Evolutionary conservation across 2,888 invertebrate genomes (phyloP).

Genomic region (Timema cristinae): DNA sequence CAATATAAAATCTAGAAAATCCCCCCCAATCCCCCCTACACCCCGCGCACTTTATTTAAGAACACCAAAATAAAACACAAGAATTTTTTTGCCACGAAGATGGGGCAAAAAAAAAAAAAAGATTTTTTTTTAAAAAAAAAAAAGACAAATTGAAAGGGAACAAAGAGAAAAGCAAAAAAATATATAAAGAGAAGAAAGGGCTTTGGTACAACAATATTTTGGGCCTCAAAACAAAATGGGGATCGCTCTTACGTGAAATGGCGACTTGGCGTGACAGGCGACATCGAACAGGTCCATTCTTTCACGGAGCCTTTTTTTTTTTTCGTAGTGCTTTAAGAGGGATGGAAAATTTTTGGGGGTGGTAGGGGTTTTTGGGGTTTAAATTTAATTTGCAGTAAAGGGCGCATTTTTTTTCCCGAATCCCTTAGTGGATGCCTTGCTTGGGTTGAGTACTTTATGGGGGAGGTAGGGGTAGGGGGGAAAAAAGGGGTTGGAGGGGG

Average conservation of each 20-base stretch:
- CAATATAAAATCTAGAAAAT: too few species aligned
- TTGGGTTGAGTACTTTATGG: not conserved
- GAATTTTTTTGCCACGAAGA: too few species aligned
- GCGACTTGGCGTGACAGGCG: slow-evolving; percentile 12
- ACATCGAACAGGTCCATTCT: slow-evolving; percentile 6
- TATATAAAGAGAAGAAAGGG: too few species aligned
- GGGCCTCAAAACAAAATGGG: not conserved
- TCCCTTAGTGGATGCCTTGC: slow-evolving; percentile 8
- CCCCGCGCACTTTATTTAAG: too few species aligned
- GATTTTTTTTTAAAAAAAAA: too few species aligned
- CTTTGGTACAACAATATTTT: too few species aligned
- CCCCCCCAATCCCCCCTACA: too few species aligned
- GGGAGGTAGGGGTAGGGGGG: not conserved
- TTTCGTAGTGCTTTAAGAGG: too few species aligned
- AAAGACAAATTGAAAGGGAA: too few species aligned
- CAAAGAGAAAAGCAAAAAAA: too few species aligned
- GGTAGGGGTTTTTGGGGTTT: slow-evolving; percentile 12
- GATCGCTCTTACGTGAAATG: slow-evolving; percentile 2
- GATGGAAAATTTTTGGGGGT: not conserved
- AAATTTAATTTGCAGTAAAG: slow-evolving; percentile 25
- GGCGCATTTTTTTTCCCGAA: slow-evolving; percentile 19
- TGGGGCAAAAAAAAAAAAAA: too few species aligned
- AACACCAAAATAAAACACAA: too few species aligned
- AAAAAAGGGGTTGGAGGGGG: not conserved
- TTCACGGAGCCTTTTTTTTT: not conserved